A percentile compares a stretch with the other conserved stretches of the same genome.
phyloP scores from a whole-genome alignment of 1,140 invertebrate species.

The Heterodera schachtii region DNA sequence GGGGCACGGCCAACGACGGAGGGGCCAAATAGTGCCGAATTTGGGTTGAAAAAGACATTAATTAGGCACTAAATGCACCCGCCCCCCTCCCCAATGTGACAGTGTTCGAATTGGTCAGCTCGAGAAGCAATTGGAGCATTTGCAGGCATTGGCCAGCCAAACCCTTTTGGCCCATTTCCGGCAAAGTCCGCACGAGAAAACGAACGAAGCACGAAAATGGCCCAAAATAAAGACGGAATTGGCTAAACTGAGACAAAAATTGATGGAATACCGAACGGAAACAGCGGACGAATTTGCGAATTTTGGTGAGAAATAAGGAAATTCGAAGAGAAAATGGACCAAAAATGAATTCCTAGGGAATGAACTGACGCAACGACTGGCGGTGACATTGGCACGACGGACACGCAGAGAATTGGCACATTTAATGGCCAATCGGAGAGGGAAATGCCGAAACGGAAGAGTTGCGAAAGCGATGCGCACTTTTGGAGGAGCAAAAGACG shows the following conservation, averaged over 20 bases:
- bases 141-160: constrained; percentile 5
- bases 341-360: neutral
- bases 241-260: neutral
- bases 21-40: neutral
- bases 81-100: too few relatives aligned
- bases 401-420: neutral
- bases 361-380: neutral
- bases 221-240: neutral
- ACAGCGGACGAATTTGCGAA: neutral
- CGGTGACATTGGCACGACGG: neutral
- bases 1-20: too few relatives aligned
- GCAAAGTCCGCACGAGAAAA: neutral
- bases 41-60: neutral
- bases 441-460: neutral
- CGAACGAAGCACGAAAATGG: neutral
- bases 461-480: neutral
- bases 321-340: neutral
- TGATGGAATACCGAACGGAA: neutral
- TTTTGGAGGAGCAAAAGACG: neutral
- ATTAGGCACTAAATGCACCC: too few relatives aligned
- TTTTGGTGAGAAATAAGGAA: neutral
- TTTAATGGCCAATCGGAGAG: neutral
- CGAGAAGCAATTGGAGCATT: constrained; percentile 8
- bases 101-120: neutral
- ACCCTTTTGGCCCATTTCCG: neutral